Conservation (phyloP, 2,888 invertebrate genomes). For the Minunthozetes semirufus region DNA sequence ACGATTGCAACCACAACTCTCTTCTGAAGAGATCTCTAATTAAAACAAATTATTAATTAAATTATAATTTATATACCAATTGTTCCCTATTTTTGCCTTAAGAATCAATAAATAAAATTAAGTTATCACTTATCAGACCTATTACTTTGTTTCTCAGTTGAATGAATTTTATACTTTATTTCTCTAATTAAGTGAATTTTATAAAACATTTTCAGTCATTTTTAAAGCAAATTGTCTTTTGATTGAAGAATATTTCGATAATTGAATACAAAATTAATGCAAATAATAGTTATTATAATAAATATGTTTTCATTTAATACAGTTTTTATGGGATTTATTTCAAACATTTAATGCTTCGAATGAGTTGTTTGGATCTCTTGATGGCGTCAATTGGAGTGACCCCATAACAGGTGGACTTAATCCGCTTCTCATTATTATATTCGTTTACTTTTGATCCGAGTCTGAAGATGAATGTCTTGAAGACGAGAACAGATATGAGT, state of each 20-base stretch:
- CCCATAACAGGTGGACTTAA: constrained; percentile 62
- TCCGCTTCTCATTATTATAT: constrained; percentile 77
- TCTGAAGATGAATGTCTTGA: constrained; percentile 72
- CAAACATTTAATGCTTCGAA: background rate
- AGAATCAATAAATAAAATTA: too few relatives aligned
- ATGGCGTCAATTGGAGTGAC: background rate
- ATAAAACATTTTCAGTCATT: too few relatives aligned
- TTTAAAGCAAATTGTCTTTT: too few relatives aligned
- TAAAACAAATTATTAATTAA: too few relatives aligned
- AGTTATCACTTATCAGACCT: too few relatives aligned
- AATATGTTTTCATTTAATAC: background rate
- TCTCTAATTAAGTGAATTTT: too few relatives aligned
- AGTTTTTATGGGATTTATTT: background rate
- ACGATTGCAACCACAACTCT: too few relatives aligned
- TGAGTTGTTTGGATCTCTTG: background rate
- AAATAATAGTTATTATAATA: background rate
- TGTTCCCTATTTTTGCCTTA: too few relatives aligned
- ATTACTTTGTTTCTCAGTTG: too few relatives aligned
- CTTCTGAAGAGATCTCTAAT: too few relatives aligned
- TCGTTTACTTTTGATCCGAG: constrained; percentile 81
- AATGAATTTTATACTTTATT: too few relatives aligned
- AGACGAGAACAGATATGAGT: constrained; percentile 66
- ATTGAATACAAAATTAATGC: background rate
- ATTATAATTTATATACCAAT: too few relatives aligned
- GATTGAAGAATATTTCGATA: constrained; percentile 45